These are phyloP conservation scores for Neodiprion virginianus DNA, from an alignment of 1,140 invertebrate genomes.

Conservation along the genomic window DNA sequence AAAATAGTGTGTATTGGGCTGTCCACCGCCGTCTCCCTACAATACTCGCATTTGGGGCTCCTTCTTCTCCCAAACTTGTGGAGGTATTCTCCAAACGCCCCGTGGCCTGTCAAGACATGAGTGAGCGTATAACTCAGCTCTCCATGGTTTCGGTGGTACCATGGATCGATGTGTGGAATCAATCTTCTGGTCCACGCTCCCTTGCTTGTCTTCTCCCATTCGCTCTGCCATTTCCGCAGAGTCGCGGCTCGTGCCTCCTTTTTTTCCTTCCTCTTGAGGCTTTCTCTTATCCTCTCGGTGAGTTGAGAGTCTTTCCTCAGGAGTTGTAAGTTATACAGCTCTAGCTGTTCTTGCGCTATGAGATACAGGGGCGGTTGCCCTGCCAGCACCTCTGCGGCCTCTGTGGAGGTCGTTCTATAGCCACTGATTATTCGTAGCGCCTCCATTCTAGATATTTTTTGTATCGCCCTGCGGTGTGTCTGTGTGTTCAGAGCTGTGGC, in stretches of 20 bases:
- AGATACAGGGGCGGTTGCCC: no score
- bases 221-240: no score
- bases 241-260: no score
- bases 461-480: slow-evolving; percentile 1
- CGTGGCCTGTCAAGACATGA: no score
- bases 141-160: slow-evolving; percentile 27
- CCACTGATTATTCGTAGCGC: slow-evolving; percentile 25
- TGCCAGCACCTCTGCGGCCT: no score
- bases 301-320: no score
- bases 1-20: slow-evolving; percentile 5
- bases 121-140: no score
- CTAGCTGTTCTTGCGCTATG: no score
- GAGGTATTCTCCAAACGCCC: slow-evolving; percentile 15
- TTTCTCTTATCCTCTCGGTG: no score
- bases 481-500: slow-evolving; percentile 15
- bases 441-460: slow-evolving; percentile 27
- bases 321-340: no score
- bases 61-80: slow-evolving; percentile 30
- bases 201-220: neutral
- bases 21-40: neutral
- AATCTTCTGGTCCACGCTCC: slow-evolving; percentile 27
- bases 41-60: neutral
- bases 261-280: no score
- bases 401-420: slow-evolving; percentile 32
- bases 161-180: slow-evolving; percentile 27